A percentile compares a stretch with the other conserved stretches of the same genome.
Conservation (phyloP, 1,140 invertebrate species). For the Lethocerus indicus region DNA sequence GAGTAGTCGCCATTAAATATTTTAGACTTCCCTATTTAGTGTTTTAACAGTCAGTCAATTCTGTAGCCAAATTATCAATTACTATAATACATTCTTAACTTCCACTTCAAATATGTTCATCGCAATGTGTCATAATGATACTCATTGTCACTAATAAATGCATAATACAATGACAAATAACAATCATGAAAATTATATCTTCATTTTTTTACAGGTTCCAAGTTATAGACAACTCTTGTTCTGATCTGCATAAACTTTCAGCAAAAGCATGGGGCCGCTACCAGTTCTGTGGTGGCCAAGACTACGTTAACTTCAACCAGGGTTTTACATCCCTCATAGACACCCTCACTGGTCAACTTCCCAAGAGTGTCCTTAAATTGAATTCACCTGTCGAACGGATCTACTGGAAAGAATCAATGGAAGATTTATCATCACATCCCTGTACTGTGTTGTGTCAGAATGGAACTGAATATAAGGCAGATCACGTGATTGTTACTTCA, state of each 20-base stretch:
- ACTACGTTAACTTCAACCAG: conserved; percentile 36
- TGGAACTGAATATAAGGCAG: conserved; percentile 22
- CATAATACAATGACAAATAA: not conserved
- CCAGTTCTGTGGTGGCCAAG: conserved; percentile 31
- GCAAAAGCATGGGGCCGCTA: conserved; percentile 40
- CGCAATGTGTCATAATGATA: not conserved
- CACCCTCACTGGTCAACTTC: conserved; percentile 26
- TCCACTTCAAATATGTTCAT: not conserved
- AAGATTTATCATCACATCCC: too few relatives aligned
- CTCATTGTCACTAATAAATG: not conserved
- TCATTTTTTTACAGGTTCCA: conserved; percentile 30
- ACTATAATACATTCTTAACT: not conserved
- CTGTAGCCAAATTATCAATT: not conserved
- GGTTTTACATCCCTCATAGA: conserved; percentile 36
- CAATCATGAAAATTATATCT: not conserved
- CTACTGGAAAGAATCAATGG: conserved; percentile 10
- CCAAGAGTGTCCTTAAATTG: conserved; percentile 24
- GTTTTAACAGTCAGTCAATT: not conserved
- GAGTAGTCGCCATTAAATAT: not conserved
- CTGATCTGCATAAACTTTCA: conserved; percentile 31
- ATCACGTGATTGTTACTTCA: conserved; percentile 44
- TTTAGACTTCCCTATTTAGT: not conserved
- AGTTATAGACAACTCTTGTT: conserved; percentile 45
- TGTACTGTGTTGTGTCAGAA: conserved; percentile 21
- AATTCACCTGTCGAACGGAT: conserved; percentile 26